Evolutionary conservation across 2,888 invertebrate species (phyloP).

Genomic region (Agriopis aurantiaria): DNA sequence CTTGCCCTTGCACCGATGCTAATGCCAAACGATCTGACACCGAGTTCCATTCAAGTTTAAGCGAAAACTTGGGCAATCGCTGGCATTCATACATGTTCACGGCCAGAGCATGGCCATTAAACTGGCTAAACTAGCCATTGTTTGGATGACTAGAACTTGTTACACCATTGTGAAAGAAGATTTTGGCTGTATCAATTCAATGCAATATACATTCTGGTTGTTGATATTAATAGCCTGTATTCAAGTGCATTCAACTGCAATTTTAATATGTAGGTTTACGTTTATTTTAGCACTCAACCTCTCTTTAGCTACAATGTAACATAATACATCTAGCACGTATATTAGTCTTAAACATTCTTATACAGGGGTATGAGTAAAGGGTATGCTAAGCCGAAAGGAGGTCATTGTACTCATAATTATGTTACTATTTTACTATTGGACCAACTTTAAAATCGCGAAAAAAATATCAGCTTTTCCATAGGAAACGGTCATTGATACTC

Average conservation of each 20-base stretch:
- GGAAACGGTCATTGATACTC: too few relatives aligned
- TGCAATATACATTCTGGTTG: background rate
- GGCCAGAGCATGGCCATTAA: background rate
- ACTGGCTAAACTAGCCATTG: slow-evolving; percentile 15
- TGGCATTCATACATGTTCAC: slow-evolving; percentile 15
- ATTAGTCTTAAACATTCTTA: too few relatives aligned
- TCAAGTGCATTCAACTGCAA: too few relatives aligned
- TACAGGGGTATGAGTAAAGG: too few relatives aligned
- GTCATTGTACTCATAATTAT: too few relatives aligned
- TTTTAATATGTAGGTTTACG: background rate
- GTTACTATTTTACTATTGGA: too few relatives aligned
- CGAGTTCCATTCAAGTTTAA: slow-evolving; percentile 11
- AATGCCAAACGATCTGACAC: slow-evolving; percentile 18
- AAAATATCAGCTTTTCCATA: too few relatives aligned
- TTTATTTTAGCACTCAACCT: background rate
- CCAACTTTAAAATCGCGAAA: too few relatives aligned
- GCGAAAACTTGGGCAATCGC: slow-evolving; percentile 24
- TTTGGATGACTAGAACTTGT: slow-evolving; percentile 9
- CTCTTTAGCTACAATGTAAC: slow-evolving; percentile 1
- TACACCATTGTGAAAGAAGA: background rate
- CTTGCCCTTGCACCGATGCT: slow-evolving; percentile 33
- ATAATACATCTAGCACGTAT: background rate
- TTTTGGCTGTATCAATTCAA: background rate
- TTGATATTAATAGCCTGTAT: background rate
- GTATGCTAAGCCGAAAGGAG: too few relatives aligned